Evolutionary conservation across 2,888 invertebrate genomes (phyloP).

Genomic region (Agonopterix subpropinquella): DNA sequence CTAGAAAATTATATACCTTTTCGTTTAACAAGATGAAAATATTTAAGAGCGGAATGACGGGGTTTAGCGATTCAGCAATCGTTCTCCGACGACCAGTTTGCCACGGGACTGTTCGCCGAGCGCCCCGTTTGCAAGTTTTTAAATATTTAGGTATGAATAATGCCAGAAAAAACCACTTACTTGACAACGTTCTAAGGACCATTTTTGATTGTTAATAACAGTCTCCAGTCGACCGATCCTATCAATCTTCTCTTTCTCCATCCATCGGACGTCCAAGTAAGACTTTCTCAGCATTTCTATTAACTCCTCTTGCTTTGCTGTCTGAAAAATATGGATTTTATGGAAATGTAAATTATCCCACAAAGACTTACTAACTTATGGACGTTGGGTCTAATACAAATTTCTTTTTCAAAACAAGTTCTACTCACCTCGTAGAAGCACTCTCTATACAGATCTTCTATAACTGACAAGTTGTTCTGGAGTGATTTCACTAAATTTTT

Average conservation of each 20-base stretch:
- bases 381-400: no score
- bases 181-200: constrained; percentile 45
- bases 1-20: no score
- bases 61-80: no score
- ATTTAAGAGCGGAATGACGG: no score
- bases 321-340: constrained; percentile 34
- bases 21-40: no score
- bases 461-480: constrained; percentile 46
- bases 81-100: no score
- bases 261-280: constrained; percentile 41
- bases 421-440: constrained; percentile 62
- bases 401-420: no score
- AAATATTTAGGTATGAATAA: not conserved
- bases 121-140: no score
- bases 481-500: constrained; percentile 39
- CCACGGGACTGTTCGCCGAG: no score
- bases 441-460: constrained; percentile 59
- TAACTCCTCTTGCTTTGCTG: constrained; percentile 55
- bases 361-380: no score
- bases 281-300: constrained; percentile 53
- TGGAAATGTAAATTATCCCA: no score
- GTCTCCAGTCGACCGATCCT: constrained; percentile 36
- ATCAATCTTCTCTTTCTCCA: constrained; percentile 40
- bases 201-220: constrained; percentile 38
- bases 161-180: constrained; percentile 19